These are phyloP conservation scores for Lampris megalopsis DNA, from an alignment of 2,113 vertebrate genomes.

Conservation along the genomic window DNA sequence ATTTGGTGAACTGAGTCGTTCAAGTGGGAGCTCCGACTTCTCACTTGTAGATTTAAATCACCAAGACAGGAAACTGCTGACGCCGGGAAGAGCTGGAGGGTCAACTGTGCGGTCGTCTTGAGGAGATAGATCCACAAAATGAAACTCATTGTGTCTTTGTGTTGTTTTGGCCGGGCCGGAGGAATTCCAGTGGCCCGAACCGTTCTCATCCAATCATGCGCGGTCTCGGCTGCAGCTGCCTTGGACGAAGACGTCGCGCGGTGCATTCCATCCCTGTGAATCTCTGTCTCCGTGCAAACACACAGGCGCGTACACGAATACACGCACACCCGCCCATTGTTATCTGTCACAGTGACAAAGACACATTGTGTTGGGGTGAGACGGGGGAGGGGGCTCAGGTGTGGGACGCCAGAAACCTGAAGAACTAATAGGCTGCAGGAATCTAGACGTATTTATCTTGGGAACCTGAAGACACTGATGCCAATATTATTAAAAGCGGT, in stretches of 20 bases:
- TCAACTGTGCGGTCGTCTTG: not conserved
- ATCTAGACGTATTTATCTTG: too few relatives aligned
- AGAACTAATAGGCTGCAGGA: too few relatives aligned
- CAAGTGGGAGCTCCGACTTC: too few relatives aligned
- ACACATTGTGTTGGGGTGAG: not conserved
- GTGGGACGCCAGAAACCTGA: too few relatives aligned
- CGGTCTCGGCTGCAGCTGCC: constrained; percentile 36
- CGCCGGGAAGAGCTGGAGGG: not conserved
- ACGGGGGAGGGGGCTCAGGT: not conserved
- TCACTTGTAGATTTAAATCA: too few relatives aligned
- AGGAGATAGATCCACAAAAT: not conserved
- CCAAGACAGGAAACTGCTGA: not conserved
- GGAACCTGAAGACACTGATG: too few relatives aligned
- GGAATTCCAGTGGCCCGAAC: constrained; percentile 29
- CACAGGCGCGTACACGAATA: not conserved
- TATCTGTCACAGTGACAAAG: not conserved
- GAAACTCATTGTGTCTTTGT: constrained; percentile 2
- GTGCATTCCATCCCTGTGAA: constrained; percentile 51
- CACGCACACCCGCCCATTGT: not conserved
- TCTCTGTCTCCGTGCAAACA: constrained; percentile 12
- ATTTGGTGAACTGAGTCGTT: too few relatives aligned
- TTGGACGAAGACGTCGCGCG: constrained; percentile 28
- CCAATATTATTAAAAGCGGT: too few relatives aligned
- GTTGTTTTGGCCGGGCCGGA: constrained; percentile 35
- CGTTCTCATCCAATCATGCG: constrained; percentile 4